Base-by-base conservation (phyloP, 2,888 invertebrate species). In the Drosophila antonietae region DNA sequence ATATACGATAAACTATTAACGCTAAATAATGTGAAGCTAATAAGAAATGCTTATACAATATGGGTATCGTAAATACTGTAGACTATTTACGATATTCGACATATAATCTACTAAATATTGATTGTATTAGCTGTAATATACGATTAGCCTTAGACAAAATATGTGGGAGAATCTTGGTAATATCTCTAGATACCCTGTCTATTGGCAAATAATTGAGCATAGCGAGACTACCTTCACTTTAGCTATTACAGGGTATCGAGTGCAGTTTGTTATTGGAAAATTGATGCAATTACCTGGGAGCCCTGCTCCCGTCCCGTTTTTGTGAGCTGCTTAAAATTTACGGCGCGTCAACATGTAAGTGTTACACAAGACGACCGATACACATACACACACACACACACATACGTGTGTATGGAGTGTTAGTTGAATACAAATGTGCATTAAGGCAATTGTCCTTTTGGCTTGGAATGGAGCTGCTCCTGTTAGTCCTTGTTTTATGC, bases 381-480 rank as follows among this genome's bases (percentile, higher is more conserved):
- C 44, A 53, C 33, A 55, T 44, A 43, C 3, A 44, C 12, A 20
- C 35, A 67, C 47, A 65, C 44, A 60, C 41, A 49, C 20, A 39
- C 23, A n/a, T 23, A n/a, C 2, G 1, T 35, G 47, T 35, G 20
- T 15, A 15, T 39, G 15, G 53, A 53, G 37, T 39, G 37, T 37
- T 39, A 55, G 51, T 41, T 60, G 51, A 61, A 70, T 63, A 69
- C 57, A 68, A 77, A 77, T 85, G 73, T 72, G 66, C 69, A 66
- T 78, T 75, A 61, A 52, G 71, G 37, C 80, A 69, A 67, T 75
- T 61, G 79, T 77, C 65, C 61, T 78, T 75, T 75, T 58, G 70
- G 75, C 52, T 64, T 23, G 49, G 61, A 37, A 20, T 28, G 28
- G 55, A 53, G 37, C 53, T 46, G 23, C 9, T 47, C 31, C 56